Evolutionary conservation across 2,888 invertebrate species (phyloP).

Genomic region (Biston betularia): DNA sequence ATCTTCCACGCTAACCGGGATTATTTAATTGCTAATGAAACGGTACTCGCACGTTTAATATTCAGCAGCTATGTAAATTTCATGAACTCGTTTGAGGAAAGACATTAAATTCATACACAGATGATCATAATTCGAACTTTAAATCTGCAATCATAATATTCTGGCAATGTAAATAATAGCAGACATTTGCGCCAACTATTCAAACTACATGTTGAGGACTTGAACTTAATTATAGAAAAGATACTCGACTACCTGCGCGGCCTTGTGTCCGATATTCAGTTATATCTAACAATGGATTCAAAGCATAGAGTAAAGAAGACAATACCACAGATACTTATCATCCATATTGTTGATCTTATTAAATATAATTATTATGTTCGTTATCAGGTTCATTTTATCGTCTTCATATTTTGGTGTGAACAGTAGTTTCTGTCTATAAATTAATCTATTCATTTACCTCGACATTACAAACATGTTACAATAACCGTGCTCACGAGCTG

Average conservation of each 20-base stretch:
- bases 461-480: no score
- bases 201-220: not conserved
- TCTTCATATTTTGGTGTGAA: no score
- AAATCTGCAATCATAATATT: not conserved
- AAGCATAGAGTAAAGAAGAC: constrained; percentile 50
- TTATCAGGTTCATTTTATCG: no score
- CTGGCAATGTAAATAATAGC: not conserved
- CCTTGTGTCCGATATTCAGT: constrained; percentile 63
- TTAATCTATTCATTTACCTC: no score
- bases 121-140: not conserved
- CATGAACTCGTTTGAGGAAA: constrained; percentile 7
- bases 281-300: constrained; percentile 67
- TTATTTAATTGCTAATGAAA: constrained; percentile 46
- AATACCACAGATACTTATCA: constrained; percentile 46
- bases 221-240: constrained; percentile 37
- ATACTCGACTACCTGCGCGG: constrained; percentile 60
- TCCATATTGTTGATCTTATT: constrained; percentile 29
- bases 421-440: no score
- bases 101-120: not conserved
- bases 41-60: constrained; percentile 32
- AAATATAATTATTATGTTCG: no score
- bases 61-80: constrained; percentile 29
- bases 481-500: no score
- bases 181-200: not conserved
- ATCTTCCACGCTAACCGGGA: constrained; percentile 45